Conservation (phyloP, 2,888 invertebrate genomes). For the Phytoseiulus persimilis region DNA sequence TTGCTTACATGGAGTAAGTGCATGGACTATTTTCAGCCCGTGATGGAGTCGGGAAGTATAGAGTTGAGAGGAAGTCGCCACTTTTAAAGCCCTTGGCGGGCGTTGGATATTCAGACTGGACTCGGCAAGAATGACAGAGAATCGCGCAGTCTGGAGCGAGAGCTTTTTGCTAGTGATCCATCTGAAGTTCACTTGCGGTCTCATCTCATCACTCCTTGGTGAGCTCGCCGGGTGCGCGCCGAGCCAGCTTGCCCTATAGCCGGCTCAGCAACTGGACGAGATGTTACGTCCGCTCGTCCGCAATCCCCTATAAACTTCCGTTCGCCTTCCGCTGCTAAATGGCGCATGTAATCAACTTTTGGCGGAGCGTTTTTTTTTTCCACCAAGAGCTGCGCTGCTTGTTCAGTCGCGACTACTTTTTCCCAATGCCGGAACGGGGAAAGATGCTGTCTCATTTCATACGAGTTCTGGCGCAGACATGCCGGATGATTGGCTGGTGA, state of each 20-base stretch:
- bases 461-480: too few species aligned
- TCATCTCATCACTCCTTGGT: not conserved
- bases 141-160: not conserved
- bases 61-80: not conserved
- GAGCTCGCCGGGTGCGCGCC: not conserved
- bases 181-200: conserved; percentile 5
- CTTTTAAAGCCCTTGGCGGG: too few species aligned
- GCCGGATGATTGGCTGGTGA: too few species aligned
- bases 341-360: conserved; percentile 5
- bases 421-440: too few species aligned
- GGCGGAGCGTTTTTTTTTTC: not conserved
- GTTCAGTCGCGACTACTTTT: too few species aligned
- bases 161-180: not conserved
- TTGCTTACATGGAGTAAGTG: not conserved
- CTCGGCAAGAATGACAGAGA: not conserved
- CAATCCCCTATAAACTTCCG: not conserved
- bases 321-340: not conserved
- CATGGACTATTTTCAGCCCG: not conserved
- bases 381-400: too few species aligned
- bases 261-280: not conserved
- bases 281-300: not conserved
- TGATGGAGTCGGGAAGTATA: not conserved
- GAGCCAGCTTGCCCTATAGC: not conserved
- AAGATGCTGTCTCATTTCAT: too few species aligned
- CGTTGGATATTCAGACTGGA: not conserved